Percentiles rank a stretch among this genome's conserved stretches.
Evolutionary conservation across 2,797 vertebrate species (phyloP).

Genomic region (Chiloscyllium punctatum): DNA sequence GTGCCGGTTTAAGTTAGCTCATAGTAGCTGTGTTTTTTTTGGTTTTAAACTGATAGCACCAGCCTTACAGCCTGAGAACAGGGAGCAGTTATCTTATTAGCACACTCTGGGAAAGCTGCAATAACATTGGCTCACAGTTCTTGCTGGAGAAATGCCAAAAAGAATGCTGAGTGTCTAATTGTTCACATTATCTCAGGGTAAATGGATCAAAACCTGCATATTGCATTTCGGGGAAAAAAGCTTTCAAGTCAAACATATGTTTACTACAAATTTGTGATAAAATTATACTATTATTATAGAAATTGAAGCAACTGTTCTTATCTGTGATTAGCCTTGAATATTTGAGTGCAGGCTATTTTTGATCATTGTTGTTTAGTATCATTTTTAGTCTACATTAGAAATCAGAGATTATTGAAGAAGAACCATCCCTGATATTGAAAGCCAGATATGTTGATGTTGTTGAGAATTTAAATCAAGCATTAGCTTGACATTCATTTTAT

Average conservation of each 20-base stretch:
- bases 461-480: neutral
- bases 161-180: conserved; percentile 32
- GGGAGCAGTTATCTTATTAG: conserved; percentile 24
- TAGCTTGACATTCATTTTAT: neutral
- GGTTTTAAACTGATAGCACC: neutral
- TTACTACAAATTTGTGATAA: neutral
- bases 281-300: neutral
- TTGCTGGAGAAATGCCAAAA: conserved; percentile 20
- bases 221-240: neutral
- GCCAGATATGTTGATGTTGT: neutral
- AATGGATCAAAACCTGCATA: neutral
- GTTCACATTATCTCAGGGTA: conserved; percentile 34
- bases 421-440: neutral
- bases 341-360: neutral
- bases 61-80: neutral
- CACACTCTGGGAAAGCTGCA: neutral
- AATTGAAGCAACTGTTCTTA: neutral
- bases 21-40: neutral
- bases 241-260: neutral
- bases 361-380: neutral
- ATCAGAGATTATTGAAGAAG: neutral
- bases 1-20: neutral
- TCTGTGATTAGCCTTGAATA: neutral
- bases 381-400: neutral
- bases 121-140: conserved; percentile 8